Conservation (phyloP, 2,888 invertebrate species). For the Acholoe squamosa region DNA sequence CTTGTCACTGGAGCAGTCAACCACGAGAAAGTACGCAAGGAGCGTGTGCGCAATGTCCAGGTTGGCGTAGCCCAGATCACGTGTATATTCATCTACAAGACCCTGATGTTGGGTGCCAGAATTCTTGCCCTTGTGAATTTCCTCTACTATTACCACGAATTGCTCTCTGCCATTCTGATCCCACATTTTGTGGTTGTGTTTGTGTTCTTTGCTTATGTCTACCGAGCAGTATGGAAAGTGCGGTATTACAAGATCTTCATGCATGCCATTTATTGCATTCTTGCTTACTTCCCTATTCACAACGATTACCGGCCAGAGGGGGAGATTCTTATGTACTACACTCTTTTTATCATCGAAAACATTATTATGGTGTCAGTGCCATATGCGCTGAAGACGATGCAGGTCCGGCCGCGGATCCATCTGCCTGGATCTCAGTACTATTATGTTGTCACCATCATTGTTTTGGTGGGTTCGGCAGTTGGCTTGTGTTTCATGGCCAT, state of each 20-base stretch:
- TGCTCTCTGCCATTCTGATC: slow-evolving; percentile 62
- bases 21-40: slow-evolving; percentile 68
- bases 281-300: slow-evolving; percentile 68
- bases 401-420: not conserved
- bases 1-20: slow-evolving; percentile 61
- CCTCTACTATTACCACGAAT: slow-evolving; percentile 63
- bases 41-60: slow-evolving; percentile 41
- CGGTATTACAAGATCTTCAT: slow-evolving; percentile 64
- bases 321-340: slow-evolving; percentile 67
- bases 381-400: slow-evolving; percentile 10
- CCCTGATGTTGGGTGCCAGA: slow-evolving; percentile 61
- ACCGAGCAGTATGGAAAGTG: slow-evolving; percentile 68
- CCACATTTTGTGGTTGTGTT: slow-evolving; percentile 66
- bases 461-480: slow-evolving; percentile 63
- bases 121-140: slow-evolving; percentile 65
- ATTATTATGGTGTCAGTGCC: slow-evolving; percentile 68
- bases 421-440: slow-evolving; percentile 64
- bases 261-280: slow-evolving; percentile 66
- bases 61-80: slow-evolving; percentile 48
- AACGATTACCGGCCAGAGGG: slow-evolving; percentile 69
- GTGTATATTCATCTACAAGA: slow-evolving; percentile 64
- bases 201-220: slow-evolving; percentile 63
- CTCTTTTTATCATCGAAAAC: slow-evolving; percentile 67
- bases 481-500: slow-evolving; percentile 65
- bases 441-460: slow-evolving; percentile 42